Evolutionary conservation across 2,797 vertebrate genomes (phyloP), one percentile per base, ranked within the genome.

Genomic region (Perdix hodgsoniae): DNA sequence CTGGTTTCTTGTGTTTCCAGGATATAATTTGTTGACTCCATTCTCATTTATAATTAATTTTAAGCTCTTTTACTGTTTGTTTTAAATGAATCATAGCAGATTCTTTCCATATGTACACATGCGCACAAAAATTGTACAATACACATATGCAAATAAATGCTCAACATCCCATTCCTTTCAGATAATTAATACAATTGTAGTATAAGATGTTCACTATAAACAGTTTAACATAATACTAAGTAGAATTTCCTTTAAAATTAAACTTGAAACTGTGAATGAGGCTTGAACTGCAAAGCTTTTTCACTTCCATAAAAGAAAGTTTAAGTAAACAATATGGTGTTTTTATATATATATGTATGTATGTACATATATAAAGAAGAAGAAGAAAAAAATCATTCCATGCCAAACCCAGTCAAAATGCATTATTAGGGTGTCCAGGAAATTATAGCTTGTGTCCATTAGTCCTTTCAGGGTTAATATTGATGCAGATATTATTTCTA

Each of bases 401-500:
- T 65, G 84, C 94, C 96, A 97, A 96, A 87, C 59, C 79, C 69
- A 97, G 97, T 97, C 97, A 98, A 97, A 97, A 98, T 98, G 98
- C 98, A 98, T 98, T 98, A 98, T 98, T 98, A 98, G 98, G 97
- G 98, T 98, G 98, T 98, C 98, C 98, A 97, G 98, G 97, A 99
- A 99, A 99, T 99, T 98, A 98, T 98, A 98, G 98, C 98, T 98
- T 92, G 97, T 98, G 98, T 98, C 99, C 98, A 99, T 99, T 99
- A 99, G 98, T 98, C 98, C 98, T 99, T 99, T 99, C 99, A 99
- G 98, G 98, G 98, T 99, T 99, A 99, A 99, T 99, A 99, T 99
- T 99, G 99, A 99, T 99, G 99, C 98, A 98, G 98, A 99, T 99
- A 99, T 99, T 99, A 99, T 99, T 99, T 99, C 98, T 98, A 99